These are phyloP conservation scores for Vanacampus margaritifer DNA, from an alignment of 2,113 vertebrate species.

Conservation along the genomic window DNA sequence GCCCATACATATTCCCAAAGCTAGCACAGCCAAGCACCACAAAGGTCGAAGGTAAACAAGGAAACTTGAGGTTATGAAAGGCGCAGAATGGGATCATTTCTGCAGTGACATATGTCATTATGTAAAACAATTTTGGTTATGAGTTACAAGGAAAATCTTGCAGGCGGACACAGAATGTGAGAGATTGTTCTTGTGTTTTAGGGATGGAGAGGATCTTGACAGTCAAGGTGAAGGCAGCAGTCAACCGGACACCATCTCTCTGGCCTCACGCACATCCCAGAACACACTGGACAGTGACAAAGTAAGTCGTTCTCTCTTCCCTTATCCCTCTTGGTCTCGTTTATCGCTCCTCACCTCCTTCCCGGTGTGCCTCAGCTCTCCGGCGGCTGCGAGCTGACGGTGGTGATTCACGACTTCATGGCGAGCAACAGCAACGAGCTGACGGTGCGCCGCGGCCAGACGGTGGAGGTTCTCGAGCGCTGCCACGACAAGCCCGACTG, in stretches of 20 bases:
- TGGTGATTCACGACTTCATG: constrained; percentile 95
- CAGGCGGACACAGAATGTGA: neutral
- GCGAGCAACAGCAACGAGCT: constrained; percentile 95
- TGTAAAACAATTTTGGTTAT: too few species aligned
- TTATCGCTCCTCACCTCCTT: neutral
- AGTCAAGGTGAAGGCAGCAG: constrained; percentile 98
- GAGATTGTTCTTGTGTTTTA: constrained; percentile 52
- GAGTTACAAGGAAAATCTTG: too few species aligned
- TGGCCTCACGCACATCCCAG: constrained; percentile 96
- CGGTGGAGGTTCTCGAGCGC: constrained; percentile 93
- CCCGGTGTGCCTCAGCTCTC: constrained; percentile 77
- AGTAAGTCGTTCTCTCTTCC: constrained; percentile 64
- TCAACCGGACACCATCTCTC: constrained; percentile 97
- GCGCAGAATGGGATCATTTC: too few species aligned
- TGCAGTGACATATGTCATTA: too few species aligned
- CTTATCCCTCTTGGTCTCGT: too few species aligned
- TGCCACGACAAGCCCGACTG: constrained; percentile 95
- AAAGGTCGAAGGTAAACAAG: constrained; percentile 84
- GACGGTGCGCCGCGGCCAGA: constrained; percentile 92
- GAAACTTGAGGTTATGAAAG: neutral
- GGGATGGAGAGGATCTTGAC: constrained; percentile 95
- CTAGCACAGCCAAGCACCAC: constrained; percentile 86
- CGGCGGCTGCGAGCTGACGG: constrained; percentile 94
- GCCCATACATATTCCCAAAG: constrained; percentile 96
- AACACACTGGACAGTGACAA: constrained; percentile 98